Percentiles rank a stretch among this genome's conserved stretches.
Conservation (phyloP, 2,113 vertebrate species). For the Rhodinocichla rosea region DNA sequence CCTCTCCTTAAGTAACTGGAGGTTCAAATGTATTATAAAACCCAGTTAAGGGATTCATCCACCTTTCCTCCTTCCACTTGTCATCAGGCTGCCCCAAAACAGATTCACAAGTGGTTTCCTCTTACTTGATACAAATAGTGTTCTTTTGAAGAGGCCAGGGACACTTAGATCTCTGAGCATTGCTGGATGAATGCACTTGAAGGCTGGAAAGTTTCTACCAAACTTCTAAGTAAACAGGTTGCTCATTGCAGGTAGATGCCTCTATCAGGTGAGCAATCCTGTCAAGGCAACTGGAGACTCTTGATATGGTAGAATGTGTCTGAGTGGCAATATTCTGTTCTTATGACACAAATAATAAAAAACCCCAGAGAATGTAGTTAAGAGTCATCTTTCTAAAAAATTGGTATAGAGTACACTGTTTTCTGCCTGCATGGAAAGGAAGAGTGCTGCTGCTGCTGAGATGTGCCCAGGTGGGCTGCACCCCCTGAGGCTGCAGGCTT, state of each 20-base stretch:
- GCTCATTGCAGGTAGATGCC: neutral
- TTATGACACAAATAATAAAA: neutral
- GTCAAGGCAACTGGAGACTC: neutral
- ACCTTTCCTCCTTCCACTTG: neutral
- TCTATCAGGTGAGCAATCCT: neutral
- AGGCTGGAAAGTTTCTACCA: neutral
- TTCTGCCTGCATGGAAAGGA: neutral
- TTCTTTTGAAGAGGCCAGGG: neutral
- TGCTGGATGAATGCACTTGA: neutral
- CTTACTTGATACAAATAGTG: neutral
- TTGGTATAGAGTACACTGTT: neutral
- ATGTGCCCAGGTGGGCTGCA: neutral
- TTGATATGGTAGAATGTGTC: neutral
- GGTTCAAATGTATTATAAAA: neutral
- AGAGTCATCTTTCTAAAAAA: neutral
- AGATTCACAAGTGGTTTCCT: neutral
- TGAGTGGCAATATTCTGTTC: neutral
- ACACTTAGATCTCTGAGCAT: neutral
- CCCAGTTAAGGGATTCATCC: neutral
- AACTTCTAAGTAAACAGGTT: neutral
- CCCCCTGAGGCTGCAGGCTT: neutral
- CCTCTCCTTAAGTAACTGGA: neutral
- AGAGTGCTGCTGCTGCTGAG: neutral
- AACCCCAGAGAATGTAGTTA: neutral
- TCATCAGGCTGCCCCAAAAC: neutral